Base-by-base conservation (phyloP, 2,888 invertebrate species). In the Drosophila phalerata region DNA sequence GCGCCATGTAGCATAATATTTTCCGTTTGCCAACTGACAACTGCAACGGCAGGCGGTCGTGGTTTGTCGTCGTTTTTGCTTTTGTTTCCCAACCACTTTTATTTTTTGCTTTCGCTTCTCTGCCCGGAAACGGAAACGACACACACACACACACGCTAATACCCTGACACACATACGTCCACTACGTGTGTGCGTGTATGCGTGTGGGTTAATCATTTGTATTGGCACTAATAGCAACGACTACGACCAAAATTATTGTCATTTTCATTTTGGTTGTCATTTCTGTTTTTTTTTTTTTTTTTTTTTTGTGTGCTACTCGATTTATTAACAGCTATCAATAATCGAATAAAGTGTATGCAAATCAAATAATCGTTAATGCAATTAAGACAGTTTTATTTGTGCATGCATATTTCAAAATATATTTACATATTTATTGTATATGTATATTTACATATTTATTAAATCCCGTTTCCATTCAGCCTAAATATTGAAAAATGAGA, bases 51-150 rank as follows among this genome's bases (percentile, higher is more conserved):
- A 61, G 63, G 49, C 66, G 48, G 66, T 64, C 60, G 55, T 76
- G 55, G 65, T 47, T 61, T 48, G 57, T 72, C 61, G 43, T 67
- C 38, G 55, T 58, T 70, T 77, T 84, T 79, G 55, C 61, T 70
- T 77, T 84, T 79, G 76, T 81, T 71, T 58, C 49, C 28, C 19
- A 51, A 11, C 51, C 53, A 45, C 42, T 55, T 62, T 48, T 67
- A 37, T 30, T 37, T 28, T 40, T 48, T 60, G 10, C 11, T 37
- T 43, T 25, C 25, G 2, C 25, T 28, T 1, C 28, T 61, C 42
- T 73, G 64, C 40, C 61, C 80, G 83, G 85, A 83, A 76, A 60
- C 75, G 85, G 82, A 85, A 80, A 69, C 66, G 65, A 67, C 70
- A 61, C 66, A 71, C 74, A 66, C 71, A 77, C 55, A 47, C 60